Evolutionary conservation across 2,888 invertebrate species (phyloP), one percentile per base, ranked within the genome.

Genomic region (Acronicta aceris): DNA sequence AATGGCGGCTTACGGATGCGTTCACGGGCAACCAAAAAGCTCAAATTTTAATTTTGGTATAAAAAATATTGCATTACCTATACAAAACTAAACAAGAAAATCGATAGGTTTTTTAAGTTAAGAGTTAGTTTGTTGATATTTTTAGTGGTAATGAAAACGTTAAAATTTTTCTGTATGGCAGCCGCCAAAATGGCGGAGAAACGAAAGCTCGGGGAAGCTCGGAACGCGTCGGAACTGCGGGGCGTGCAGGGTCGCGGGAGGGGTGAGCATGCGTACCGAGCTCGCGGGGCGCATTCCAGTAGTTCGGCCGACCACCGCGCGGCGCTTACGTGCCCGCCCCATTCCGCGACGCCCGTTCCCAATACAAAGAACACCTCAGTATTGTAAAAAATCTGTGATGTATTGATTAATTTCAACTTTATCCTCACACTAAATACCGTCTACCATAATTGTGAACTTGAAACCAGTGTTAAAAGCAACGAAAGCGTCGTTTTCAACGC

Each of bases 361-460:
- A 88, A 89, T 93, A 95, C 94, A 94, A 94, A 95, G 94, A 92
- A 93, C 92, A 89, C 89, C 90, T 89, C 87, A 89, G 88, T 90
- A 92, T 91, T 93, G 90, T 92, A 93, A 94, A 94, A 92, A 94
- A 93, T 91, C 91, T 90, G 92, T 94, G 93, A 94, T 94, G 94
- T 95, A 95, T 95, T 93, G 95, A 95, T 95, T 95, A 92, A 94
- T 94, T 92, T 83, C 88, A 86, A 85, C 90, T 86, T 85, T 90
- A 89, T 87, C 85, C 82, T 84, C 86, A 87, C 86, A 84, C 79
- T 80, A 82, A 87, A 84, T 83, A 77, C 75, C 71, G 61, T 77
- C 77, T 78, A 69, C 73, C 70, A 75, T 71, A 66, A 76, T 68
- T 62, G 72, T 77, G 78, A 67, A 81, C 71, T 81, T 76, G 75